Base-by-base conservation (phyloP, 1,140 invertebrate genomes). In the Drosophila kanapiae region DNA sequence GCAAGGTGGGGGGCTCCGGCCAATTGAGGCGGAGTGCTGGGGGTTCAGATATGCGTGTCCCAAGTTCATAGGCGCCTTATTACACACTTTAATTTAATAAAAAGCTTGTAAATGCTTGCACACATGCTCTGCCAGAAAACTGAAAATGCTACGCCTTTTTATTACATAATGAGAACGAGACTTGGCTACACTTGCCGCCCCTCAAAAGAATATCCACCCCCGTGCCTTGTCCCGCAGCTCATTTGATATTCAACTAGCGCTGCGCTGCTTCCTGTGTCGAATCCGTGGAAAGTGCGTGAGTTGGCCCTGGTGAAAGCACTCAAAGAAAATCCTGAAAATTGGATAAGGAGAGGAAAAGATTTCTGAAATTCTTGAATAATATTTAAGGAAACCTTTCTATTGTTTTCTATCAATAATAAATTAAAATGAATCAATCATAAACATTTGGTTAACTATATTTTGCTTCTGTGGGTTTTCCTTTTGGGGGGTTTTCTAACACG, bases 51-150 rank as follows among this genome's bases (percentile, higher is more conserved):
- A 54, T 86, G 82, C 82, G 82, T 85, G 82, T 64, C 48, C 57
- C 78, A 63, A 78, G 82, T 64, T 86, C 77, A 78, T 80, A 74
- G 83, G 84, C 83, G 83, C 84, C 84, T 71, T 87, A 90, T 87
- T 87, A 84, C 83, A 84, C 85, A 80, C 80, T 84, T 87, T 87
- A 88, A 87, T 87, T 87, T 88, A 87, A 87, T 87, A 87, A 88
- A 86, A 88, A 88, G 84, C 83, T 84, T 88, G 84, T 87, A 87
- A 87, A 80, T 87, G 83, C 77, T 62, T 88, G 64, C 84, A 78
- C 83, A 84, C 77, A 88, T 70, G 75, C 64, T 42, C 64, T 53
- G 23, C 40, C n/a, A 49, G 64, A 54, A 42, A 72, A 59, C 65
- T 51, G 62, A 75, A 75, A 72, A 61, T 27, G 81, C 75, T 80